These are phyloP conservation scores for Saturnia pavonia DNA, from an alignment of 2,888 invertebrate genomes.

Conservation along the genomic window DNA sequence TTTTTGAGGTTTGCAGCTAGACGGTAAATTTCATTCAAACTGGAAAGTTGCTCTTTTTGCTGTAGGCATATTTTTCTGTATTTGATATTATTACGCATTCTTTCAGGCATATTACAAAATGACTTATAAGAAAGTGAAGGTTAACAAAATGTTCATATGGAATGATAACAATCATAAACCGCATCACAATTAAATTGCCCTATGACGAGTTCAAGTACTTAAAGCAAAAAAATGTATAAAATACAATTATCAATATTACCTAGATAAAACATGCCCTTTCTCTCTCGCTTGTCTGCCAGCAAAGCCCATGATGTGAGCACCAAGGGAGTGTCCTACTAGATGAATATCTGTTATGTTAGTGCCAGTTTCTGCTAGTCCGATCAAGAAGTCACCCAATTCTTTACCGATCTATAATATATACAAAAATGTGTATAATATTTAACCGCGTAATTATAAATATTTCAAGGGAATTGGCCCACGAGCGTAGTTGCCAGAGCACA, in stretches of 20 bases:
- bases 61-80: neutral
- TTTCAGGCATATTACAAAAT: neutral
- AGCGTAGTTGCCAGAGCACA: too few species aligned
- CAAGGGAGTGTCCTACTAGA: constrained; percentile 70
- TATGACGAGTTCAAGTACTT: neutral
- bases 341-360: constrained; percentile 59
- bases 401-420: constrained; percentile 51
- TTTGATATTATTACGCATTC: neutral
- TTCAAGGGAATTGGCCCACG: too few species aligned
- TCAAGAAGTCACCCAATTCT: constrained; percentile 52
- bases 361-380: constrained; percentile 52
- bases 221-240: too few species aligned
- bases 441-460: too few species aligned
- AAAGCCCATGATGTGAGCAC: constrained; percentile 69
- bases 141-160: too few species aligned
- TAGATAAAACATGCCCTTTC: constrained; percentile 50
- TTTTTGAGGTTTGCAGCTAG: neutral
- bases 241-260: constrained; percentile 43
- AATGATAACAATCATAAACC: too few species aligned
- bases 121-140: too few species aligned
- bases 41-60: neutral
- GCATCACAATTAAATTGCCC: neutral
- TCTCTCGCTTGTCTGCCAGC: constrained; percentile 59
- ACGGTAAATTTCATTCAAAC: neutral
- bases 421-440: neutral